phyloP scores from a whole-genome alignment of 1,140 invertebrate species.

The Heliconius congener region DNA sequence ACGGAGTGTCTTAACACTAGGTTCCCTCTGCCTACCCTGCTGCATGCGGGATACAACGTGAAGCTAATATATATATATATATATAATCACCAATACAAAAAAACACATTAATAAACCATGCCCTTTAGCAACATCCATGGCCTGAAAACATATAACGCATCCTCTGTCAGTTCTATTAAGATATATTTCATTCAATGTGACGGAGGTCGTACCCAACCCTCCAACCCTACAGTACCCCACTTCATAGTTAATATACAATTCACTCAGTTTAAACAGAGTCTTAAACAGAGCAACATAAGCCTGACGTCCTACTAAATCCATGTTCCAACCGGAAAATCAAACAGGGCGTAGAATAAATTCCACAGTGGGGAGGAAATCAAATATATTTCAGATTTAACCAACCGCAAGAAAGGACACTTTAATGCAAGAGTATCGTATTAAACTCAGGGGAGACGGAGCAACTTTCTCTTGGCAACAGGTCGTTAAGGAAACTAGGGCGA shows the following conservation, averaged over 20 bases:
- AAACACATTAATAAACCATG: too few species aligned
- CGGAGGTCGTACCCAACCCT: not conserved
- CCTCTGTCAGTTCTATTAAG: slow-evolving; percentile 26
- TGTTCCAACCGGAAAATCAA: not conserved
- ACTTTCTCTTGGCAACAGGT: slow-evolving; percentile 63
- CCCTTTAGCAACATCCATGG: not conserved
- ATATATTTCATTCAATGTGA: slow-evolving; percentile 25
- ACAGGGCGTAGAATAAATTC: slow-evolving; percentile 17
- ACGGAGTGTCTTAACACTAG: too few species aligned
- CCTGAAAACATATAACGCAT: not conserved
- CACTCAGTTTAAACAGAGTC: not conserved
- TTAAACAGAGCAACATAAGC: slow-evolving; percentile 1
- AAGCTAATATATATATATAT: too few species aligned
- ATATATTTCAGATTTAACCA: slow-evolving; percentile 32
- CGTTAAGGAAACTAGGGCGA: slow-evolving; percentile 56
- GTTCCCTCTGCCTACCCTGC: too few species aligned
- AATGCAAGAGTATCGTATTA: slow-evolving; percentile 56
- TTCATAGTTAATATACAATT: slow-evolving; percentile 9
- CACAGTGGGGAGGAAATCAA: slow-evolving; percentile 28
- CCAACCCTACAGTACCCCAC: not conserved
- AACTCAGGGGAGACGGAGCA: slow-evolving; percentile 43
- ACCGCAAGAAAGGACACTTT: slow-evolving; percentile 44
- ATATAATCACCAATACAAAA: too few species aligned
- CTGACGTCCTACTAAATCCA: not conserved
- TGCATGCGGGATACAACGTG: too few species aligned